Conservation (phyloP, 2,113 vertebrate genomes). For the Oreochromis aureus region DNA sequence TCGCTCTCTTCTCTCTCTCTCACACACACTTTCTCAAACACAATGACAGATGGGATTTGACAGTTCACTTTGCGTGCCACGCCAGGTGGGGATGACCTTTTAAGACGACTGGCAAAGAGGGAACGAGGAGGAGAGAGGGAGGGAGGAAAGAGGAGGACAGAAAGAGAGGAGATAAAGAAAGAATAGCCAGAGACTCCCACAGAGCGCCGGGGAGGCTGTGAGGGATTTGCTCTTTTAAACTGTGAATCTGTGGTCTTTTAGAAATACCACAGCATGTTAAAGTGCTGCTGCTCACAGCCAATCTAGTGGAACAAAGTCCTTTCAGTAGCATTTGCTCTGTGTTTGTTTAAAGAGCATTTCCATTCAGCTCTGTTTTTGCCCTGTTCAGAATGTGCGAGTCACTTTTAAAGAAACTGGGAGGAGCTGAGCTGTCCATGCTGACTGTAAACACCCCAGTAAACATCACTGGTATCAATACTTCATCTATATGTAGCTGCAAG, state of each 20-base stretch:
- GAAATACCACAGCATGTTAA: constrained; percentile 35
- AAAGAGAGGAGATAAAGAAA: not conserved
- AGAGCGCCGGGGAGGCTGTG: not conserved
- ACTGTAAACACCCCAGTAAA: not conserved
- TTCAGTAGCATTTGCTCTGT: not conserved
- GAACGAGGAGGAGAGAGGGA: not conserved
- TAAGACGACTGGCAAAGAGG: constrained; percentile 41
- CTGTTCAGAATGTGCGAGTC: not conserved
- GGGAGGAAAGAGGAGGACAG: not conserved
- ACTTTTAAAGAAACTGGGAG: not conserved
- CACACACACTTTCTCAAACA: not conserved
- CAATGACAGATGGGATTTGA: constrained; percentile 42
- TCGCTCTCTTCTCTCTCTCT: not conserved
- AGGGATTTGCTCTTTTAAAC: constrained; percentile 50
- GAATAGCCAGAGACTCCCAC: constrained; percentile 18
- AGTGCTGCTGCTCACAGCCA: constrained; percentile 6
- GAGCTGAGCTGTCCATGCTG: rapidly evolving
- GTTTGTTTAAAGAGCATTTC: not conserved
- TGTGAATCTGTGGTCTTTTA: constrained; percentile 21
- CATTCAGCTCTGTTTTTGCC: not conserved
- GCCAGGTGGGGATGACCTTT: constrained; percentile 68
- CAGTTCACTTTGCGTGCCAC: constrained; percentile 42
- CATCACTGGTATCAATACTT: not conserved
- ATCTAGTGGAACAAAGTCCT: constrained; percentile 6
- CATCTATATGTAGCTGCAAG: not conserved